Conservation (phyloP, 2,888 invertebrate genomes). For the Drosophila koepferae region DNA sequence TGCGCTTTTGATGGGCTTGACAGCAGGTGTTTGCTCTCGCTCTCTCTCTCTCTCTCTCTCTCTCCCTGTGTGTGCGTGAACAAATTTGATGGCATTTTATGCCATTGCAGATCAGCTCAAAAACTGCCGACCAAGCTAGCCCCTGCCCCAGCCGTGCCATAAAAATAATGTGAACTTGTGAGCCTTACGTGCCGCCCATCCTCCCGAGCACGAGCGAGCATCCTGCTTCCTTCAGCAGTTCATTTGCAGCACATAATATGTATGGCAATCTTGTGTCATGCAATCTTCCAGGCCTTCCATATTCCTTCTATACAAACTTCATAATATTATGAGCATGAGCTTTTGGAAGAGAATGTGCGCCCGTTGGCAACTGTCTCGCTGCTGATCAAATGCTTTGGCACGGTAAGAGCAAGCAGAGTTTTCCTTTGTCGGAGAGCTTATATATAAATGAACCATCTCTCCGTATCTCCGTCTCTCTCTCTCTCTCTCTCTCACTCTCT, state of each 20-base stretch:
- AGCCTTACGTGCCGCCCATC: conserved; percentile 13
- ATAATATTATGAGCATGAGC: neutral
- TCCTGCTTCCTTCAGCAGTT: conserved; percentile 2
- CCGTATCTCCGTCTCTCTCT: neutral
- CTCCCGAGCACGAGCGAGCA: neutral
- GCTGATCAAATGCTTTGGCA: too few relatives aligned
- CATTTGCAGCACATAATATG: conserved; percentile 3
- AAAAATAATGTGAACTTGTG: conserved; percentile 46
- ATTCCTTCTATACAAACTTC: neutral
- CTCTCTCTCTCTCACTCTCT: neutral
- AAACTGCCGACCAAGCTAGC: conserved; percentile 53
- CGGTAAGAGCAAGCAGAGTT: too few relatives aligned
- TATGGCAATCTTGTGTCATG: neutral
- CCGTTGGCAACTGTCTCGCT: too few relatives aligned
- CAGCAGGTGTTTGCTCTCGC: conserved; percentile 67
- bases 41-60: neutral
- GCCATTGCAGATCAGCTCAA: conserved; percentile 66
- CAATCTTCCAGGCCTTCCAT: neutral
- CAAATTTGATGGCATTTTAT: conserved; percentile 74
- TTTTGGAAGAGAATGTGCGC: neutral
- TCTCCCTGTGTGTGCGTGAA: conserved; percentile 45
- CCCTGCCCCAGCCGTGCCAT: conserved; percentile 43
- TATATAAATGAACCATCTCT: too few relatives aligned
- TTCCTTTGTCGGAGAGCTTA: too few relatives aligned
- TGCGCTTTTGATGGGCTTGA: conserved; percentile 72